Base-by-base conservation (phyloP, 2,113 vertebrate genomes). In the Gambusia affinis region DNA sequence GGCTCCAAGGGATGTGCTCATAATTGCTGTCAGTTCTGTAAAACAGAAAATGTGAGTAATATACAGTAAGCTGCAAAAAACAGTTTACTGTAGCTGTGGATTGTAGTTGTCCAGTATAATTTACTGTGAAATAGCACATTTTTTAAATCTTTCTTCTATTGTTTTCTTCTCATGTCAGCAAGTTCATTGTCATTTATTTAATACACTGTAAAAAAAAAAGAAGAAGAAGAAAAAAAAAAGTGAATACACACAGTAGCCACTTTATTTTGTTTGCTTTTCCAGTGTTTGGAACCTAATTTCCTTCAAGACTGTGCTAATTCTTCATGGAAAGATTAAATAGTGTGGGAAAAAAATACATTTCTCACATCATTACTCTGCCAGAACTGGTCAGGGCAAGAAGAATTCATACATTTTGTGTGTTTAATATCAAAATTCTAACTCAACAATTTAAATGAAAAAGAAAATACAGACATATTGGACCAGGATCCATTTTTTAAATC, bases 21-120 rank as follows among this genome's bases (percentile, higher is more conserved):
- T 79, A 80, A 87, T 88, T 69, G 72, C 73, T 78, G 70, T 60
- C 28, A 67, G 15, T 57, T 69, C 73, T 67, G 64, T 64, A 69
- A 72, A 19, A 60, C 31, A 51, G 64, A 60, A 61, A 66, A 33
- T 60, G n/a, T 42, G 27, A 67, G 17, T 19, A 72, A 35, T 31
- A 69, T 30, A 75, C 24, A 60, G 24, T 54, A 54, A 24, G 12
- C 35, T 12, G 15, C 44, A 3, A 44, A 39, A 19, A 54, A 22
- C 10, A 37, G 66, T 60, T 73, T 42, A 54, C 33, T 51, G 54
- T 39, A 44, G 65, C 28, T 54, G 8, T 67, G 39, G n/a, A 10
- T n/a, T 54, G 19, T n/a, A 24, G 7, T 54, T 54, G 7, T 8
- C 0, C 15, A 2, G 51, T 24, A 22, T 24, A 22, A 8, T 24